Evolutionary conservation across 2,888 invertebrate genomes (phyloP).

Genomic region (Cabera pusaria): DNA sequence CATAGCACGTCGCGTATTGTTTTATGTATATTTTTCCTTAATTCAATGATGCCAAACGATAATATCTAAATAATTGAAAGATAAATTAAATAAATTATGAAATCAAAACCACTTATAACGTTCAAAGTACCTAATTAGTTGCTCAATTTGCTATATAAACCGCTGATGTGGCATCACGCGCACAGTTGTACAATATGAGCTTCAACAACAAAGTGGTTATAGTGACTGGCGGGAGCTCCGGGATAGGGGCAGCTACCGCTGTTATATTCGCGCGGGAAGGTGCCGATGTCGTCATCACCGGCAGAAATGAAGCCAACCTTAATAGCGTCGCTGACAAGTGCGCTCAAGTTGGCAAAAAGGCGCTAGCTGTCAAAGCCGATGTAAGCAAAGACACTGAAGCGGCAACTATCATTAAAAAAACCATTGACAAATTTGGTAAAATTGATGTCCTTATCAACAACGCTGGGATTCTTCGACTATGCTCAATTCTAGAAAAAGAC

Average conservation of each 20-base stretch:
- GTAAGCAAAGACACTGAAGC: conserved; percentile 42
- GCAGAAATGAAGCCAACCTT: conserved; percentile 85
- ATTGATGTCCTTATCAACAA: conserved; percentile 51
- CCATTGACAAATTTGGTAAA: conserved; percentile 41
- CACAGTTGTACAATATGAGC: conserved; percentile 35
- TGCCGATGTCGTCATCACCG: conserved; percentile 84
- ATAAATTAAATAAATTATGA: too few relatives aligned
- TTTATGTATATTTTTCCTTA: too few relatives aligned
- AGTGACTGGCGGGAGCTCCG: conserved; percentile 83
- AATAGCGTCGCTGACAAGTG: conserved; percentile 68
- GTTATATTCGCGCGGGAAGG: conserved; percentile 84
- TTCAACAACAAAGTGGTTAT: conserved; percentile 50
- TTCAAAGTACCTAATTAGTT: too few relatives aligned
- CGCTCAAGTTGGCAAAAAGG: conserved; percentile 27
- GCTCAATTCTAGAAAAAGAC: conserved; percentile 29
- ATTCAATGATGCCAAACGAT: too few relatives aligned
- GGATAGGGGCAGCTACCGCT: conserved; percentile 87
- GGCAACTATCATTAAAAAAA: conserved; percentile 36
- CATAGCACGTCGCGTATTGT: too few relatives aligned
- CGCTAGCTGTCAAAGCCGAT: conserved; percentile 43
- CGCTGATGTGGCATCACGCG: too few relatives aligned
- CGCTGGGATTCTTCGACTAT: conserved; percentile 36
- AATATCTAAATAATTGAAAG: too few relatives aligned
- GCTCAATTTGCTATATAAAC: too few relatives aligned
- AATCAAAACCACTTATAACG: too few relatives aligned